Evolutionary conservation across 1,140 invertebrate genomes (phyloP), one percentile per base, ranked within the genome.

Genomic region (Temnothorax nylanderi): DNA sequence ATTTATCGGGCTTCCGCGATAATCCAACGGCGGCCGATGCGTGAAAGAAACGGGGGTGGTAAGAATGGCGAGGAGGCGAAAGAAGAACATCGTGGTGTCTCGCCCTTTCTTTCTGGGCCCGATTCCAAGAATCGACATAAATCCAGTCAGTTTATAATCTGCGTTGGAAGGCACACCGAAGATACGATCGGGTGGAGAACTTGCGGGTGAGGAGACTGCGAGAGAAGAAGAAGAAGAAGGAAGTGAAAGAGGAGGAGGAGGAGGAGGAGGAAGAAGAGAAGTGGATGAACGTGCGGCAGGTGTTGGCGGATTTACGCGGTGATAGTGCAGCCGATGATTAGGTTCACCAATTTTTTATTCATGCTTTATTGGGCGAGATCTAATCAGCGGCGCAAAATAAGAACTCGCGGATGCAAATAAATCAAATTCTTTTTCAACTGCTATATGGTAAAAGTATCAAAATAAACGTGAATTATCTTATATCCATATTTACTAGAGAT

Each of bases 101-200:
- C 77, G 47, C 67, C 51, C 71, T 76, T 80, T 47, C 58, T 91
- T 89, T 84, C 78, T 77, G 89, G 76, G 54, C 65, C 87, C 91
- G 92, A 93, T 94, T 94, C 94, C 91, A 91, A 88, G 94, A 95
- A 95, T 94, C 92, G 93, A 94, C 94, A 94, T 94, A 94, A 95
- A 95, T 94, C 94, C 92, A 91, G 75, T 89, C 91, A 91, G 92
- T 94, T 95, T 94, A 94, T 94, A 94, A 94, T 94, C 93, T 94
- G 91, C 87, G 92, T 86, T 88, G 85, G 89, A 94, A 93, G 92
- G 92, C 91, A 91, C 81, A 89, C 54, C 87, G 90, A 90, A 93
- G 94, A 95, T 95, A 94, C 93, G 91, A 95, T 95, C 94, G 91
- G 86, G 82, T 91, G 89, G 76, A 88, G 92, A 90, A 92, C 91